Evolutionary conservation across 2,113 vertebrate species (phyloP), one percentile per base, ranked within the genome.

Genomic region (Ovibos moschatus): DNA sequence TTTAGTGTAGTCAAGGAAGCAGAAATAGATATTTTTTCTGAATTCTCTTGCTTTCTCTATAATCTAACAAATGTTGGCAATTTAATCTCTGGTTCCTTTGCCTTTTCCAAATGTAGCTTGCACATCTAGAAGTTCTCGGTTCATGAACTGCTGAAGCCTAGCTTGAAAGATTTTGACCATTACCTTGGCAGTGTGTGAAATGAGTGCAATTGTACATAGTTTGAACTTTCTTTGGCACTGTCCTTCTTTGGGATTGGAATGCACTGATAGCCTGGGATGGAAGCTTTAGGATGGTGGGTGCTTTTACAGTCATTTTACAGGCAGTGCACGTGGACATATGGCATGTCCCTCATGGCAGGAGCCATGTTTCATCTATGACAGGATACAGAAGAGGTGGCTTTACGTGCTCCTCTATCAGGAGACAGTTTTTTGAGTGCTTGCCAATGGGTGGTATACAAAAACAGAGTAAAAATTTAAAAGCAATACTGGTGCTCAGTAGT

Each of bases 261-360:
- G 67, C n/a, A 23, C n/a, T 71, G 67, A 40, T 71, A 57, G 6
- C 0, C 5, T 23, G 60, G 19, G 3, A 15, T 17, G 23, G 43
- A 40, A 84, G 62, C 43, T 51, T 43, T 60, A 60, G 40, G 51
- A 67, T 21, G 5, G 11, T 27, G 15, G 1, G 3, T 30, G 12
- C 74, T 40, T 57, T 45, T 53, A 12, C 51, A 43, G 11, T 95
- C 53, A 19, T 58, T 71, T 83, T 45, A 19, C 60, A 53, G 40
- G 36, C 19, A 53, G 4, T 25, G 6, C 0, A 2, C 51, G 6
- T 9, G 23, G 19, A 28, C 6, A 78, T 6, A 12, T 0, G n/a
- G 1, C 45, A 8, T 50, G 19, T 19, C 71, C 47, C 17, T 95
- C 33, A 14, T 2, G 21, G 9, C 1, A 45, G 23, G 19, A 25